phyloP scores from a whole-genome alignment of 2,113 vertebrate genomes.

The Passer montanus region DNA sequence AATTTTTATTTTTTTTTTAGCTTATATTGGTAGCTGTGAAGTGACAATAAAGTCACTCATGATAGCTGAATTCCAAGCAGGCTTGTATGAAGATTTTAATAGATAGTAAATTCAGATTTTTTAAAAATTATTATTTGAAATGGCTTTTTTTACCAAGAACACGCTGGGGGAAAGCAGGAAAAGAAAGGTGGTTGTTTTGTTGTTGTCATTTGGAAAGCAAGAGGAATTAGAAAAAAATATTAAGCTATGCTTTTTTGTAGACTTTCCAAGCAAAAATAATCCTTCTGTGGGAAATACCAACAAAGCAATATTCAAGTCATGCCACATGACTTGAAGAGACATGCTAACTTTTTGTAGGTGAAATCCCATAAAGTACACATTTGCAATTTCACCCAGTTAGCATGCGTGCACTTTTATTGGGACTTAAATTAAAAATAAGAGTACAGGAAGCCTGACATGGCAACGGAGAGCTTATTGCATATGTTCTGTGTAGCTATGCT shows the following conservation, averaged over 20 bases:
- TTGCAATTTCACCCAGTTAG: background rate
- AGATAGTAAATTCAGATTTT: background rate
- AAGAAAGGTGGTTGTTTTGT: background rate
- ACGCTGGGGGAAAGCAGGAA: background rate
- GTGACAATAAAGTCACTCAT: background rate
- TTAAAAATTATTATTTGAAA: background rate
- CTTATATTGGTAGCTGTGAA: background rate
- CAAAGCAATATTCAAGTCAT: background rate
- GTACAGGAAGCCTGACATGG: background rate
- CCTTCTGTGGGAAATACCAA: background rate
- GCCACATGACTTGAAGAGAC: background rate
- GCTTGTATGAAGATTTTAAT: background rate
- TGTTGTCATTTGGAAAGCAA: background rate
- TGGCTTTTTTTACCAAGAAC: background rate
- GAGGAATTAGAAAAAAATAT: background rate
- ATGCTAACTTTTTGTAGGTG: background rate
- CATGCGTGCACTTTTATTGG: background rate
- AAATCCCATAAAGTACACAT: background rate
- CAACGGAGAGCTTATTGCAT: background rate
- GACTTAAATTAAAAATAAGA: conserved; percentile 1
- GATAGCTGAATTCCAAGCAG: background rate
- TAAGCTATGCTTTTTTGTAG: background rate
- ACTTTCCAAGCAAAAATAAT: background rate
- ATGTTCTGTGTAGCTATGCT: background rate
- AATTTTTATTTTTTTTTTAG: background rate